Percentiles rank a stretch among this genome's conserved stretches.
These are phyloP conservation scores for Phoebastria nigripes DNA, from an alignment of 2,797 vertebrate genomes.

Conservation along the genomic window DNA sequence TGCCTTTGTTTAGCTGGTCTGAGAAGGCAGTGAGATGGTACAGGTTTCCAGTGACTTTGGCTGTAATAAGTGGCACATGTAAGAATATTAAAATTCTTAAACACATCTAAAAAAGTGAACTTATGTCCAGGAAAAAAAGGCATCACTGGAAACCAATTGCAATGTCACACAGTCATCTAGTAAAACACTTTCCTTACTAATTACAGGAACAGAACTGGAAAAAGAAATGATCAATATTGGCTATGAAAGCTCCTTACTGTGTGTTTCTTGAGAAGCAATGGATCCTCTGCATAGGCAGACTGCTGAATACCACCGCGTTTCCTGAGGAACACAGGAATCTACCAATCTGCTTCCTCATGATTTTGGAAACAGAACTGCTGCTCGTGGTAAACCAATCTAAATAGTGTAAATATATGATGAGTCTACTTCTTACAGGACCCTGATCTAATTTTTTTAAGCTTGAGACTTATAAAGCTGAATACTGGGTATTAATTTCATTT, in stretches of 20 bases:
- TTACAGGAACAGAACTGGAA: background rate
- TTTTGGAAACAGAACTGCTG: background rate
- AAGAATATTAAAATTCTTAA: background rate
- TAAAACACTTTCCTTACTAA: background rate
- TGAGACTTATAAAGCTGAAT: background rate
- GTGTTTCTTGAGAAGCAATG: background rate
- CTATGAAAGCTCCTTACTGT: background rate
- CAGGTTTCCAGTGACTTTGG: background rate
- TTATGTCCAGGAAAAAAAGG: accelerated
- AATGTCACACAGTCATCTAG: background rate
- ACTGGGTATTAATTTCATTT: background rate
- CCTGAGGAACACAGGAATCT: background rate
- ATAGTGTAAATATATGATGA: background rate
- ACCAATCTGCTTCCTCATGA: background rate
- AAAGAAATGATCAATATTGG: background rate
- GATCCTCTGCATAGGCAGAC: background rate
- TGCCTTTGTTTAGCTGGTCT: background rate
- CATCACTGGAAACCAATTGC: background rate
- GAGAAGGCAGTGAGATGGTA: background rate
- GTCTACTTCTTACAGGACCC: background rate
- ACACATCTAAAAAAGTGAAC: background rate
- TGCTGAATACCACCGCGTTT: background rate
- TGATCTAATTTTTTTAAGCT: background rate
- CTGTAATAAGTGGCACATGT: background rate
- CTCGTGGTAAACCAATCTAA: accelerated